phyloP scores from a whole-genome alignment of 2,888 invertebrate genomes.

The Megastigmus dorsalis region DNA sequence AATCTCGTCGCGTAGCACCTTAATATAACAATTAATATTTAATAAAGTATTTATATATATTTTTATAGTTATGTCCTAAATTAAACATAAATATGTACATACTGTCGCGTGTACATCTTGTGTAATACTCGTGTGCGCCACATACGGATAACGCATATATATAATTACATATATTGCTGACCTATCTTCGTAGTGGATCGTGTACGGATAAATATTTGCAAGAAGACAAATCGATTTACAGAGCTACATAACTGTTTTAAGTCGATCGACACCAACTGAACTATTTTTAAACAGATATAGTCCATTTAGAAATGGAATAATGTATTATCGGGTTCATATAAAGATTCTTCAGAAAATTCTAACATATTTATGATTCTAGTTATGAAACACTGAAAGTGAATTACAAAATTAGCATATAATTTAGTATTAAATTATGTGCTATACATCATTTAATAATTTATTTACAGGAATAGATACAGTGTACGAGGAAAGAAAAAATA shows the following conservation, averaged over 20 bases:
- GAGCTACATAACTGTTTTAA: background rate
- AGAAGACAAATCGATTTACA: conserved; percentile 10
- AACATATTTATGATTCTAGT: too few relatives aligned
- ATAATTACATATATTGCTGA: conserved; percentile 17
- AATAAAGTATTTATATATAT: background rate
- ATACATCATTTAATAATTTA: too few relatives aligned
- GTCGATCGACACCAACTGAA: conserved; percentile 1
- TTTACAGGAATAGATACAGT: too few relatives aligned
- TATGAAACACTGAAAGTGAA: too few relatives aligned
- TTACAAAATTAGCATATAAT: too few relatives aligned
- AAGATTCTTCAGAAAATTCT: too few relatives aligned
- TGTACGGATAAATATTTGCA: conserved; percentile 37
- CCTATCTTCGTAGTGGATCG: conserved; percentile 2
- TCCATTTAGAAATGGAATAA: too few relatives aligned
- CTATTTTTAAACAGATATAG: background rate
- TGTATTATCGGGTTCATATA: too few relatives aligned
- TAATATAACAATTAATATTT: conserved; percentile 16
- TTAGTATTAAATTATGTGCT: too few relatives aligned
- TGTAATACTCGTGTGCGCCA: conserved; percentile 45
- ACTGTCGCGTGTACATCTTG: conserved; percentile 45
- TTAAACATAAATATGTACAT: conserved; percentile 51
- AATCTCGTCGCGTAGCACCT: conserved; percentile 49
- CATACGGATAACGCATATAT: conserved; percentile 18
- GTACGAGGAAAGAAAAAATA: too few relatives aligned
- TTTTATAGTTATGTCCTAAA: conserved; percentile 11